Conservation (phyloP, 2,113 vertebrate species). For the Neodon shergylaensis region DNA sequence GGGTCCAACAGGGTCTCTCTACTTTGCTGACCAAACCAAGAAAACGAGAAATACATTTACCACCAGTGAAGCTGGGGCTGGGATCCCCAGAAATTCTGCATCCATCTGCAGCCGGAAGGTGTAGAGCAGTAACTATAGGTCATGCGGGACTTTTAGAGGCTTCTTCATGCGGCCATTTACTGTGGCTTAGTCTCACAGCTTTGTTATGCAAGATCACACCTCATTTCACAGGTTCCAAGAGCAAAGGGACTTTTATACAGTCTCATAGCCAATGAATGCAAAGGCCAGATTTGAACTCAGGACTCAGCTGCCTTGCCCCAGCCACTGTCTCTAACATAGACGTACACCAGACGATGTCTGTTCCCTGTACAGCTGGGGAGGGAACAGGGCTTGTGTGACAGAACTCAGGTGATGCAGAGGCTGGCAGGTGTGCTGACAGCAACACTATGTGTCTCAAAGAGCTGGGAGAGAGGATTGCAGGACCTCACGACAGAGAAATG, state of each 20-base stretch:
- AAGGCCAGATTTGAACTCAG: background rate
- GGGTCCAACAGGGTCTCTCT: constrained; percentile 42
- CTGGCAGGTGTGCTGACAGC: background rate
- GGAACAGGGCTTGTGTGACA: background rate
- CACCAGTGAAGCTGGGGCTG: background rate
- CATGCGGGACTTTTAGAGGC: background rate
- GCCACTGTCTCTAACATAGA: background rate
- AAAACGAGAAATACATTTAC: constrained; percentile 48
- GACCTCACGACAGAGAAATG: background rate
- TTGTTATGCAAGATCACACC: accelerated
- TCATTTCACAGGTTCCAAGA: background rate
- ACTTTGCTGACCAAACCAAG: constrained; percentile 58
- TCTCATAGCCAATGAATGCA: background rate
- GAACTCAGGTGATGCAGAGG: background rate
- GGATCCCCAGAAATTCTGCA: background rate
- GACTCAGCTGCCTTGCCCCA: background rate
- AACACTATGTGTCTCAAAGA: background rate
- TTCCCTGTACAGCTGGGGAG: background rate
- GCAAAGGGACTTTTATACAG: constrained; percentile 17
- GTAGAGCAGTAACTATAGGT: too few species aligned
- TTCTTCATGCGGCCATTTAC: accelerated
- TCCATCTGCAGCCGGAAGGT: background rate
- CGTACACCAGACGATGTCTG: background rate
- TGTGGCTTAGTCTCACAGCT: background rate
- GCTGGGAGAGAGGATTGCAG: background rate